These are phyloP conservation scores for Cottoperca gobio DNA, from an alignment of 2,797 vertebrate genomes.

Conservation along the genomic window DNA sequence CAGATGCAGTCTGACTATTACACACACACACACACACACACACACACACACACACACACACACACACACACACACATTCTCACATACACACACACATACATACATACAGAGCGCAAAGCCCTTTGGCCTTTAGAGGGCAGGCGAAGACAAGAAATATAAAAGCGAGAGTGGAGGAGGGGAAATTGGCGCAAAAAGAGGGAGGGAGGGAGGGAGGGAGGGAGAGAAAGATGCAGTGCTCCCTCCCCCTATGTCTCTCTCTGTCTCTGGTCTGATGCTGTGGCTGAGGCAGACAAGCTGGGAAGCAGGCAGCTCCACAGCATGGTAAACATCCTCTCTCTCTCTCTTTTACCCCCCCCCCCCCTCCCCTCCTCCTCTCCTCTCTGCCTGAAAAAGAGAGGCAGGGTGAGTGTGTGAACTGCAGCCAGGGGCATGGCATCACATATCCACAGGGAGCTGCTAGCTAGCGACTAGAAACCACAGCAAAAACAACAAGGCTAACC, in stretches of 20 bases:
- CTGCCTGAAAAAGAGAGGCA: constrained; percentile 69
- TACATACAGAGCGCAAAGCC: constrained; percentile 72
- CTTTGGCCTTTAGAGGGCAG: constrained; percentile 99
- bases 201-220: constrained; percentile 64
- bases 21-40: constrained; percentile 46
- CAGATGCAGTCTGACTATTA: constrained; percentile 61
- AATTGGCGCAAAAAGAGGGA: constrained; percentile 76
- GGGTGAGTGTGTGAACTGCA: constrained; percentile 79
- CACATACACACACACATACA: constrained; percentile 47
- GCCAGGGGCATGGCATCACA: constrained; percentile 79
- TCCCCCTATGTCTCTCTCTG: constrained; percentile 56
- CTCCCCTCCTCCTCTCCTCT: constrained; percentile 22
- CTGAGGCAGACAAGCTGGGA: constrained; percentile 80
- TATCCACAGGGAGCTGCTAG: constrained; percentile 75
- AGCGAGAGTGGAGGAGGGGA: constrained; percentile 82
- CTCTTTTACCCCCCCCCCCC: neutral
- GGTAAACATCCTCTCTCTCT: constrained; percentile 74
- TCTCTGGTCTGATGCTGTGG: constrained; percentile 74
- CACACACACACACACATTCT: constrained; percentile 50
- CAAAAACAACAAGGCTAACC: constrained; percentile 69
- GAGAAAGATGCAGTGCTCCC: constrained; percentile 75
- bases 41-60: constrained; percentile 29
- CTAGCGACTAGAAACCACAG: constrained; percentile 74
- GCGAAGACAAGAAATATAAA: constrained; percentile 94
- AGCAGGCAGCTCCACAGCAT: constrained; percentile 79